A percentile compares a stretch with the other conserved stretches of the same genome.
phyloP scores from a whole-genome alignment of 2,888 invertebrate species.

The Standfussiana lucernea region DNA sequence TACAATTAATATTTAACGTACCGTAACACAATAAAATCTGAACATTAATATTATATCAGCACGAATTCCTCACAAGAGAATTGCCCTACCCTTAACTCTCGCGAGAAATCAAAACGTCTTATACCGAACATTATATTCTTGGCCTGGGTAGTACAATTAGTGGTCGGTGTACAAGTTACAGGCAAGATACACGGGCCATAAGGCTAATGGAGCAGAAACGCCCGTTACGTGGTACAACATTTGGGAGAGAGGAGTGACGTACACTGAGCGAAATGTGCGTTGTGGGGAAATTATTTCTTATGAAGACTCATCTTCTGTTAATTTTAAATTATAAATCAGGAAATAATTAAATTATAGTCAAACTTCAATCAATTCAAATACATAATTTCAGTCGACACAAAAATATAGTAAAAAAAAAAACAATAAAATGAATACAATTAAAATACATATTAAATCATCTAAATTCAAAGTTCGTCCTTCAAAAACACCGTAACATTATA shows the following conservation, averaged over 20 bases:
- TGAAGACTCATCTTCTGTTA: no score
- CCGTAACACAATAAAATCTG: neutral
- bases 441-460: no score
- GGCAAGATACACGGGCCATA: conserved; percentile 72
- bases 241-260: conserved; percentile 52
- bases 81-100: neutral
- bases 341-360: no score
- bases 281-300: no score
- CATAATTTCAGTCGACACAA: no score
- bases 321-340: no score
- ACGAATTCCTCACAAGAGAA: neutral
- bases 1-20: neutral
- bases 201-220: conserved; percentile 77
- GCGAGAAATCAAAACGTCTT: conserved; percentile 45
- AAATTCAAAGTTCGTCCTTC: no score
- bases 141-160: conserved; percentile 68
- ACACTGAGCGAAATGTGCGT: conserved; percentile 26
- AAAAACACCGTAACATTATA: no score
- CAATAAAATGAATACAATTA: no score
- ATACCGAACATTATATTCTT: conserved; percentile 41
- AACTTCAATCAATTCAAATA: no score
- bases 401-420: no score
- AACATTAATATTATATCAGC: neutral
- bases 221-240: conserved; percentile 72
- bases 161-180: conserved; percentile 67